Evolutionary conservation across 2,888 invertebrate species (phyloP).

Genomic region (Toxonevra muliebris): DNA sequence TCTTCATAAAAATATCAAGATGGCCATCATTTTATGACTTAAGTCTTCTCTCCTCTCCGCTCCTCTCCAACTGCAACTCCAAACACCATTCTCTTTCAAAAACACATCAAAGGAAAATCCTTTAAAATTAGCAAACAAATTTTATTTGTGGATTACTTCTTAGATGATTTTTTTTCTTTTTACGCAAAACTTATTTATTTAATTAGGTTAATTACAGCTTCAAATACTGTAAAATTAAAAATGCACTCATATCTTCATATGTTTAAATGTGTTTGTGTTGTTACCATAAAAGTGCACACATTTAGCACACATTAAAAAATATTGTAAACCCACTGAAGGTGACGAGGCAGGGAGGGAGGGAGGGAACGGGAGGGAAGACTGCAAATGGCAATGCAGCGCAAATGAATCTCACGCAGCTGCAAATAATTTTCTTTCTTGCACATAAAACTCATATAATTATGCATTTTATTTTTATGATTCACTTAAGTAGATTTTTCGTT

Average conservation of each 20-base stretch:
- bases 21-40: no score
- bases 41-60: no score
- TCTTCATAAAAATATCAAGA: no score
- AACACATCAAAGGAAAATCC: no score
- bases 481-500: constrained; percentile 26
- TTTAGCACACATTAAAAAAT: constrained; percentile 24
- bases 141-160: no score
- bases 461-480: constrained; percentile 41
- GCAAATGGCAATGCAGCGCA: constrained; percentile 40
- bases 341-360: constrained; percentile 27
- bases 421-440: constrained; percentile 24
- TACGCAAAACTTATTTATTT: neutral
- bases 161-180: no score
- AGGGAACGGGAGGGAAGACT: constrained; percentile 38
- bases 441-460: constrained; percentile 47
- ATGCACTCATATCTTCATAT: neutral
- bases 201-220: constrained; percentile 27
- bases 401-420: constrained; percentile 35
- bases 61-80: no score
- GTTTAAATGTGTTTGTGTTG: constrained; percentile 31
- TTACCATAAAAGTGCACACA: constrained; percentile 11
- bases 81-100: no score
- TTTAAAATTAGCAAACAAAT: no score
- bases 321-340: neutral
- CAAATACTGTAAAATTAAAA: neutral